Conservation (phyloP, 2,797 vertebrate species). For the Choloepus didactylus region DNA sequence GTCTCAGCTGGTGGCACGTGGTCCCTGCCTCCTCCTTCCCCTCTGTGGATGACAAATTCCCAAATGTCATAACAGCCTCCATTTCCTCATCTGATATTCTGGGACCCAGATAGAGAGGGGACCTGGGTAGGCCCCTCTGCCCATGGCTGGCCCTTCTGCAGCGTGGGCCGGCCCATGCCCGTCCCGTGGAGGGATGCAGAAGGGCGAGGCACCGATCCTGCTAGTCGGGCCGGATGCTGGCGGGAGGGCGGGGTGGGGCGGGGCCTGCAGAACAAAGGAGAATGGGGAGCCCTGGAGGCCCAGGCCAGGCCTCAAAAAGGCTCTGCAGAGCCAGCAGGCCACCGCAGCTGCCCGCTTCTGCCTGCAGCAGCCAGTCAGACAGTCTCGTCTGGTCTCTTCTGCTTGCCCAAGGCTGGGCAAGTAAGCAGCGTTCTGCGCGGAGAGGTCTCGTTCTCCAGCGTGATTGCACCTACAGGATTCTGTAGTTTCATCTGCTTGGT, state of each 20-base stretch:
- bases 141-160: neutral
- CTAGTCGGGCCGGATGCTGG: slow-evolving; percentile 77
- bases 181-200: slow-evolving; percentile 1
- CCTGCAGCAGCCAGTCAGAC: neutral
- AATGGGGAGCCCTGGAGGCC: slow-evolving; percentile 72
- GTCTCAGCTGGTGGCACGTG: neutral
- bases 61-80: neutral
- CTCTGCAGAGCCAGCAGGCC: slow-evolving; percentile 47
- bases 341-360: slow-evolving; percentile 15
- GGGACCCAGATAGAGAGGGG: slow-evolving; percentile 64
- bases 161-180: slow-evolving; percentile 54
- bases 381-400: neutral
- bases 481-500: slow-evolving; percentile 72
- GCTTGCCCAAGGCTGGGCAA: slow-evolving; percentile 54
- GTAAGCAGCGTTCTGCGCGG: neutral
- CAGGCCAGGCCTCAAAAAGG: slow-evolving; percentile 79
- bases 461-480: slow-evolving; percentile 76
- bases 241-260: slow-evolving; percentile 68
- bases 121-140: neutral
- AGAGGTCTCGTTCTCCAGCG: slow-evolving; percentile 65
- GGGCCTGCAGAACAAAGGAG: slow-evolving; percentile 81
- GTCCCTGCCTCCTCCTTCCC: neutral
- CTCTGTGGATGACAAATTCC: slow-evolving; percentile 18
- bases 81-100: slow-evolving; percentile 54
- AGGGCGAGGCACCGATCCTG: slow-evolving; percentile 80